phyloP scores from a whole-genome alignment of 2,797 vertebrate species.

The Pipistrellus pipistrellus region DNA sequence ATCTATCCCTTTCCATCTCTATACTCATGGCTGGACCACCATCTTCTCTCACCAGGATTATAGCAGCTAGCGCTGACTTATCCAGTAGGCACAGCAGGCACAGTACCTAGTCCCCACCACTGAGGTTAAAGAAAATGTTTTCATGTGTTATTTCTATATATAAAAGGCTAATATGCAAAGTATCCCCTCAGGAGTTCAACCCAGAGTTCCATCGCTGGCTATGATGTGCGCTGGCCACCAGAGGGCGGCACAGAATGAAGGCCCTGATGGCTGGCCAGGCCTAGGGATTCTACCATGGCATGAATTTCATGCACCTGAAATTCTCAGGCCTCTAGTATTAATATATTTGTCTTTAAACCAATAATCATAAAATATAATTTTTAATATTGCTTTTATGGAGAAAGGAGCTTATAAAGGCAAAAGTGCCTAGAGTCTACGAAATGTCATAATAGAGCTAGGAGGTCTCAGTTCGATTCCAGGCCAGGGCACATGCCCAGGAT shows the following conservation, averaged over 20 bases:
- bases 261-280: no score
- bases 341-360: neutral
- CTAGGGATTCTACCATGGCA: no score
- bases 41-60: neutral
- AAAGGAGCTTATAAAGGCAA: neutral
- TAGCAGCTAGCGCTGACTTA: neutral
- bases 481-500: no score
- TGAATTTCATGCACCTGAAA: no score
- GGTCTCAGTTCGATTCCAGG: no score
- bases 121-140: slow-evolving; percentile 6
- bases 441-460: neutral
- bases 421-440: neutral
- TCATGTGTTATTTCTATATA: neutral
- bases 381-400: neutral
- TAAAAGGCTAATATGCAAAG: no score
- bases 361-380: slow-evolving; percentile 4
- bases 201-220: no score
- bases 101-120: neutral
- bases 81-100: neutral
- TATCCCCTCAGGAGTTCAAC: no score
- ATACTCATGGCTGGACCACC: neutral
- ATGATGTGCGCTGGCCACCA: no score
- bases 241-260: no score
- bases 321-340: neutral
- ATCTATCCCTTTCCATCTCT: neutral